phyloP scores from a whole-genome alignment of 1,140 invertebrate genomes.

The Macrotrachela quadricornifera region DNA sequence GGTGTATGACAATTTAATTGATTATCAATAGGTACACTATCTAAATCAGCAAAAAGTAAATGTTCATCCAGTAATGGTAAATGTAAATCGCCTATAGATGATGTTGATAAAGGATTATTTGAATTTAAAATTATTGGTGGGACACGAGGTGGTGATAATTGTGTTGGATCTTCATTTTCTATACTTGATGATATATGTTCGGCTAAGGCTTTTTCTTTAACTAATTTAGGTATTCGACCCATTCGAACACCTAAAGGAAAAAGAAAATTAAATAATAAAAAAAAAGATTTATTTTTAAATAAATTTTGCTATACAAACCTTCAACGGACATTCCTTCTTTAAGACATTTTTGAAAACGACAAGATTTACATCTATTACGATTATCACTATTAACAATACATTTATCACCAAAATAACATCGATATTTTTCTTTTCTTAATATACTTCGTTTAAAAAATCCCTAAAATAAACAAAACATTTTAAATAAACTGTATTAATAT shows the following conservation, averaged over 20 bases:
- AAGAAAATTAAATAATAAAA: no score
- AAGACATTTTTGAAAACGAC: constrained; percentile 21
- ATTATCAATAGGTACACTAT: no score
- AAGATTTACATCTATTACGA: constrained; percentile 27
- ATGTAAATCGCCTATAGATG: not conserved
- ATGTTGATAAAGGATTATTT: not conserved
- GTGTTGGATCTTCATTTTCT: not conserved
- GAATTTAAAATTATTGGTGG: not conserved
- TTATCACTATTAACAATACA: constrained; percentile 23
- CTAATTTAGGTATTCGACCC: constrained; percentile 26
- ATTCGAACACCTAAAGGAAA: constrained; percentile 13
- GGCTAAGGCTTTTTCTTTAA: constrained; percentile 20
- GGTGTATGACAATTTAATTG: no score
- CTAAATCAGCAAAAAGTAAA: no score
- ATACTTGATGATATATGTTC: constrained; percentile 1
- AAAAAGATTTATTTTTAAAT: no score
- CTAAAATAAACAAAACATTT: not conserved
- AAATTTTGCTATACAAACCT: no score
- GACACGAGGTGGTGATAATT: not conserved
- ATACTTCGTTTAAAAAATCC: constrained; percentile 11
- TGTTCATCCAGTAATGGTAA: not conserved
- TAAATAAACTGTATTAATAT: no score
- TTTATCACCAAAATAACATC: constrained; percentile 23
- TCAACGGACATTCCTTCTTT: constrained; percentile 23
- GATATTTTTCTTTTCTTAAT: constrained; percentile 16